A percentile compares a stretch with the other conserved stretches of the same genome.
These are phyloP conservation scores for Lucilia sericata DNA, from an alignment of 1,140 invertebrate species.

Conservation along the genomic window DNA sequence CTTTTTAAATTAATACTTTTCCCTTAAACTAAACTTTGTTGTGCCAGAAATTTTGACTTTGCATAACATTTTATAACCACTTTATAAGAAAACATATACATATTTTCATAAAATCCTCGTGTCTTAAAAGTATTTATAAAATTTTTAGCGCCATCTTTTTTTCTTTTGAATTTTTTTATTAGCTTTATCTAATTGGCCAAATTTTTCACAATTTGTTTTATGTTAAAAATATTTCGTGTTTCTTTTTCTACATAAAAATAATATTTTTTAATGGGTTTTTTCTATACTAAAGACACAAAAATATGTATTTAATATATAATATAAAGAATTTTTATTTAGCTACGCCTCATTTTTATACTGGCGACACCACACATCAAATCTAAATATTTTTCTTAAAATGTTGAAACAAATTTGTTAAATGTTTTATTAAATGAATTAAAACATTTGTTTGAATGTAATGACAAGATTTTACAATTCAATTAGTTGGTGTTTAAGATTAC, in stretches of 20 bases:
- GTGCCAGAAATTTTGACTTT: no score
- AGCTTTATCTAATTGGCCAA: background rate
- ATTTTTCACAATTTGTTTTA: conserved; percentile 27
- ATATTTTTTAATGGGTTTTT: background rate
- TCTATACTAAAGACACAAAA: background rate
- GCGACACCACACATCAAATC: background rate
- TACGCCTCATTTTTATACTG: conserved; percentile 16
- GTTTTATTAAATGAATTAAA: conserved; percentile 5
- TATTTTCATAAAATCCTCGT: no score
- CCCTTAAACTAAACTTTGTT: no score
- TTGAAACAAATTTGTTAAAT: conserved; percentile 7
- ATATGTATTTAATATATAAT: no score
- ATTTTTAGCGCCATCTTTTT: conserved; percentile 1
- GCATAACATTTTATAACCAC: no score
- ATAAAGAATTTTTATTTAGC: conserved; percentile 10
- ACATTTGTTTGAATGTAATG: background rate
- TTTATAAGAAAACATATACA: no score
- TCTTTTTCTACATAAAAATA: no score
- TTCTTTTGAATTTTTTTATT: background rate
- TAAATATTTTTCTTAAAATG: background rate
- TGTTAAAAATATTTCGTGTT: background rate
- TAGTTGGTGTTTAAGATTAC: background rate
- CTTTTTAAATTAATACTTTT: no score
- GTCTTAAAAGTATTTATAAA: background rate
- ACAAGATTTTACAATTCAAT: background rate